Percentiles rank a stretch among this genome's conserved stretches.
phyloP scores from a whole-genome alignment of 2,797 vertebrate genomes.

The Prionace glauca region DNA sequence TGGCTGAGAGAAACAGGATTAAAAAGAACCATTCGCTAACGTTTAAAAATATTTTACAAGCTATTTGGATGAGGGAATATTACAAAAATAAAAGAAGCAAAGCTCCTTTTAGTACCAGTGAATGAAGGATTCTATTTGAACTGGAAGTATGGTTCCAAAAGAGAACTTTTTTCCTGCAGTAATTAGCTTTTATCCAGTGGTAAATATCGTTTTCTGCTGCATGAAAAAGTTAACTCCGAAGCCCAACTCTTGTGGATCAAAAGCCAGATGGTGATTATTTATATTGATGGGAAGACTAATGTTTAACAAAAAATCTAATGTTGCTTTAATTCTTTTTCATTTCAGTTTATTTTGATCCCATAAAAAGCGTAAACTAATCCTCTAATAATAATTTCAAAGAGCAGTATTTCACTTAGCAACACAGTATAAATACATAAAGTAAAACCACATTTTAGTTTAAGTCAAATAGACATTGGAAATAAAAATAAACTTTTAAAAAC shows the following conservation, averaged over 20 bases:
- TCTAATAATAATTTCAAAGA: neutral
- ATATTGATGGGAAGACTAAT: neutral
- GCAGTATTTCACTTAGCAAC: neutral
- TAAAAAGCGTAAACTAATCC: neutral
- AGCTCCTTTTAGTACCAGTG: neutral
- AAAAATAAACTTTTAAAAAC: neutral
- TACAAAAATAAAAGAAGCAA: neutral
- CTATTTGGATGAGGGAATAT: neutral
- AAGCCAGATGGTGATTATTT: constrained; percentile 19
- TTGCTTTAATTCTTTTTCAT: neutral
- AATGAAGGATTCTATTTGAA: neutral
- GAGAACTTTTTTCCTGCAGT: too few relatives aligned
- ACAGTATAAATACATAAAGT: neutral
- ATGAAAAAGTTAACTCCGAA: neutral
- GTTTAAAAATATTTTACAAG: constrained; percentile 8
- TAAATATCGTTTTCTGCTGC: neutral
- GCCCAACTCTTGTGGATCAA: neutral
- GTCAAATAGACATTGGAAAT: neutral
- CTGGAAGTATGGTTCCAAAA: neutral
- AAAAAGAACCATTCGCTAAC: neutral
- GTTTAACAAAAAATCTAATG: neutral
- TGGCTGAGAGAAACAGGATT: neutral
- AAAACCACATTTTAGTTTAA: neutral
- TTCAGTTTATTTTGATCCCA: neutral
- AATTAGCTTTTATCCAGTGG: too few relatives aligned